phyloP scores from a whole-genome alignment of 2,113 vertebrate species.

The Onychostruthus taczanowskii region DNA sequence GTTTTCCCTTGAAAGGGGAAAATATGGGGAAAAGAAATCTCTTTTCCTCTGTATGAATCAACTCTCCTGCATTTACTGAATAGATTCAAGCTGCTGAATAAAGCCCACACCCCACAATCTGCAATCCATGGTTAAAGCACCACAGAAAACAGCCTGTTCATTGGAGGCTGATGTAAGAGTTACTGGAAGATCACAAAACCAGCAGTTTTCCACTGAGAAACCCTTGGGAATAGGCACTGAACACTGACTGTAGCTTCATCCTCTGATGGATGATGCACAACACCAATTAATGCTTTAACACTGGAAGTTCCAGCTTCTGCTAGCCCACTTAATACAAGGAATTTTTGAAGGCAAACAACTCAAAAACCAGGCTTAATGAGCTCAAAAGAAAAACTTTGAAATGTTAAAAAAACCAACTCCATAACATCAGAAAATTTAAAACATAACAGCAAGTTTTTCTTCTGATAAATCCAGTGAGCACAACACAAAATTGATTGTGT shows the following conservation, averaged over 20 bases:
- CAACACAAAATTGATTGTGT: background rate
- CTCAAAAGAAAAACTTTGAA: background rate
- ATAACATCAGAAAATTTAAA: background rate
- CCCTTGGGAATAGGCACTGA: background rate
- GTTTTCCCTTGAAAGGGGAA: background rate
- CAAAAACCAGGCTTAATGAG: background rate
- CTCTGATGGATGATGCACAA: background rate
- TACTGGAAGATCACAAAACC: background rate
- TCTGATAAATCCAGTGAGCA: background rate
- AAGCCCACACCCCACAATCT: background rate
- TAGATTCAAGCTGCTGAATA: background rate
- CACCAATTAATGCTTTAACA: slow-evolving; percentile 19
- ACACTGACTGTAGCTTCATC: background rate
- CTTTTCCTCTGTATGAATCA: background rate
- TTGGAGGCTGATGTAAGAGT: background rate
- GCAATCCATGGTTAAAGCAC: background rate
- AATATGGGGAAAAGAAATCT: background rate
- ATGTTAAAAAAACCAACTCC: background rate
- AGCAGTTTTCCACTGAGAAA: background rate
- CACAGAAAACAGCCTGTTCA: background rate
- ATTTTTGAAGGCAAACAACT: background rate
- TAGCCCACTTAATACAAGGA: background rate
- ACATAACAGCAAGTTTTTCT: background rate
- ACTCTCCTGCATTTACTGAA: background rate
- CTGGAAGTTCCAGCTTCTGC: background rate